Evolutionary conservation across 2,113 vertebrate species (phyloP).

Genomic region (Anoplopoma fimbria): DNA sequence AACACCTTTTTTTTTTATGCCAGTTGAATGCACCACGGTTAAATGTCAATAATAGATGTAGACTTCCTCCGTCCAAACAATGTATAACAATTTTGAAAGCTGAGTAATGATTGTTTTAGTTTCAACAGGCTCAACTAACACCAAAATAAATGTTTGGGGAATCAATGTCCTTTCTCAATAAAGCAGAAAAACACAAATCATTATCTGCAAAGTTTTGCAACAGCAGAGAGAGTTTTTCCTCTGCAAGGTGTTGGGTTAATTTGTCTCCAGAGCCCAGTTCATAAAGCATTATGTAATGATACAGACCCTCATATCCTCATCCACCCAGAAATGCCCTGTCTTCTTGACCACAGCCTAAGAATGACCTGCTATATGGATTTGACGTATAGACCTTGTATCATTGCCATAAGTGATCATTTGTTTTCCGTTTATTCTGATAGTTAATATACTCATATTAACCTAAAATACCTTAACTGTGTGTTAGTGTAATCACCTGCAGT

Average conservation of each 20-base stretch:
- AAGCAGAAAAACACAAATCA: background rate
- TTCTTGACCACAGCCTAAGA: background rate
- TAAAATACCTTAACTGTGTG: background rate
- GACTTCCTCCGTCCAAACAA: background rate
- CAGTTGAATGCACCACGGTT: background rate
- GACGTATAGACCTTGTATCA: background rate
- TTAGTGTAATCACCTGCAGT: background rate
- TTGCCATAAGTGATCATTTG: background rate
- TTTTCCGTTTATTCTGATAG: constrained; percentile 13
- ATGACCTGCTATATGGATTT: background rate
- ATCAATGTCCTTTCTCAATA: background rate
- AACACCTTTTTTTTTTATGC: background rate
- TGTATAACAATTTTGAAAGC: background rate
- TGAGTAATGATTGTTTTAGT: background rate
- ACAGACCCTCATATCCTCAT: background rate
- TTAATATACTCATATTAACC: background rate
- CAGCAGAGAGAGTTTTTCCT: constrained; percentile 3
- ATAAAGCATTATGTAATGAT: background rate
- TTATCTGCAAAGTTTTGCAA: background rate
- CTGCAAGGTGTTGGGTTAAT: constrained; percentile 10
- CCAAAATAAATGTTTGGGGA: background rate
- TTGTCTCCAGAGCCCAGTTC: background rate
- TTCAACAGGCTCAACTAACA: background rate
- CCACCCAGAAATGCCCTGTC: background rate
- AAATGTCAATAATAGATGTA: background rate